Base-by-base conservation (phyloP, 2,797 vertebrate species). In the Lithobates sylvaticus region DNA sequence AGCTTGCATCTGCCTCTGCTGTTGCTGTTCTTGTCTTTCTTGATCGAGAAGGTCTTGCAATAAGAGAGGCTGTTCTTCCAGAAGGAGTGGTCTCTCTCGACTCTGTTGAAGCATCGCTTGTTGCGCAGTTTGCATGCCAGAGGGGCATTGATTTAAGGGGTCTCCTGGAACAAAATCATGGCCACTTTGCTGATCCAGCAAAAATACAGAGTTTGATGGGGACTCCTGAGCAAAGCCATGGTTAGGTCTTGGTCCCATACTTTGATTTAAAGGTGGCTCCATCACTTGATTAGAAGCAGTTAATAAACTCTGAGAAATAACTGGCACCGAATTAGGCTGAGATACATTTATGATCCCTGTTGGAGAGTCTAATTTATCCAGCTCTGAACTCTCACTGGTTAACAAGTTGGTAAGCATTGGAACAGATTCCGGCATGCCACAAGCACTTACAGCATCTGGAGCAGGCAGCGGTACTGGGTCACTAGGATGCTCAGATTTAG, bases 1-100 rank as follows among this genome's bases (percentile, higher is more conserved):
- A 83, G 98, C 98, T 89, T 99, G 98, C 98, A 99, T 99, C 91
- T 99, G 98, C 72, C 97, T 94, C 87, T 99, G 98, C 89, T 99
- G 98, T 90, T 99, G 98, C 88, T 99, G 98, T 86, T 99, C 98
- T 85, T 99, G 98, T 73, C 97, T 94, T 90, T 99, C 98, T 90
- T 99, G 98, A 92, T 99, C 98, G 74, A 99, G 90, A 76, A 99
- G 97, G 83, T 99, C 98, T 92, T 99, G 98, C 68, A 99, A 91
- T 16, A 99, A 94, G 2, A 99, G 96, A 0, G 98, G 98, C 93
- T 99, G 98, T 6, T 99, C 98, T 85, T 99, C 98, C 16, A 99
- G 92, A 50, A 99, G 94, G 71, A 99, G 96, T 2, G 98, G 98
- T 80, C 98, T 95, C 91, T 96, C 96, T 65, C 94, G 92, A 80